Conservation (phyloP, 1,140 invertebrate species). For the Bombus picipes region DNA sequence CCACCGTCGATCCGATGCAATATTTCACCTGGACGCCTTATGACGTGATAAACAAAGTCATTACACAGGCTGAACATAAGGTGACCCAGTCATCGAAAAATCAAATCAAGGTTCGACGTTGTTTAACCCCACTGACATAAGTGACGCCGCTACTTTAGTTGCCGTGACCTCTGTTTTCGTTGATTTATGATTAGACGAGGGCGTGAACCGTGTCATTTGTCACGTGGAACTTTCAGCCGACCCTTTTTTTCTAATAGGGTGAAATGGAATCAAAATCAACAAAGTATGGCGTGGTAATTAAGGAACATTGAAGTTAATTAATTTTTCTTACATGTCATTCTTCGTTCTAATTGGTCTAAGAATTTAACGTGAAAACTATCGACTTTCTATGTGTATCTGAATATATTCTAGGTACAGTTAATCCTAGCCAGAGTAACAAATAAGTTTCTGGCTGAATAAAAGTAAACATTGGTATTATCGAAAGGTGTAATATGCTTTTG, state of each 20-base stretch:
- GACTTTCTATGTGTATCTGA: too few relatives aligned
- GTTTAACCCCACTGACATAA: slow-evolving; percentile 25
- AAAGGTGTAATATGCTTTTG: too few relatives aligned
- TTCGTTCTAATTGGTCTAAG: background rate
- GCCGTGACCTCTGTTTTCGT: slow-evolving; percentile 5
- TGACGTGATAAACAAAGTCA: slow-evolving; percentile 81
- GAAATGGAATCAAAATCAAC: background rate
- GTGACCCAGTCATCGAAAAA: slow-evolving; percentile 45
- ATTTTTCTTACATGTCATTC: background rate
- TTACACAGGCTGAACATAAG: slow-evolving; percentile 75
- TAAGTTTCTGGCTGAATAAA: too few relatives aligned
- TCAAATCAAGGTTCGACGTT: slow-evolving; percentile 49
- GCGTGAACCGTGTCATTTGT: slow-evolving; percentile 13
- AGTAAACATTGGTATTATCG: too few relatives aligned
- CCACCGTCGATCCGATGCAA: slow-evolving; percentile 64
- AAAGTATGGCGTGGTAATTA: background rate
- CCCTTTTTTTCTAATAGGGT: background rate
- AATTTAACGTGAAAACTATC: background rate
- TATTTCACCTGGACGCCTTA: slow-evolving; percentile 78
- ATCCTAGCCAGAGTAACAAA: too few relatives aligned
- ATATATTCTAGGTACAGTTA: too few relatives aligned
- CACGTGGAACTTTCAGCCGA: background rate
- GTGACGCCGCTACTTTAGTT: background rate
- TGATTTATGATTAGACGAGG: slow-evolving; percentile 34
- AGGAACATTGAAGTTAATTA: background rate